phyloP scores from a whole-genome alignment of 2,797 vertebrate genomes.

The Spizella passerina region DNA sequence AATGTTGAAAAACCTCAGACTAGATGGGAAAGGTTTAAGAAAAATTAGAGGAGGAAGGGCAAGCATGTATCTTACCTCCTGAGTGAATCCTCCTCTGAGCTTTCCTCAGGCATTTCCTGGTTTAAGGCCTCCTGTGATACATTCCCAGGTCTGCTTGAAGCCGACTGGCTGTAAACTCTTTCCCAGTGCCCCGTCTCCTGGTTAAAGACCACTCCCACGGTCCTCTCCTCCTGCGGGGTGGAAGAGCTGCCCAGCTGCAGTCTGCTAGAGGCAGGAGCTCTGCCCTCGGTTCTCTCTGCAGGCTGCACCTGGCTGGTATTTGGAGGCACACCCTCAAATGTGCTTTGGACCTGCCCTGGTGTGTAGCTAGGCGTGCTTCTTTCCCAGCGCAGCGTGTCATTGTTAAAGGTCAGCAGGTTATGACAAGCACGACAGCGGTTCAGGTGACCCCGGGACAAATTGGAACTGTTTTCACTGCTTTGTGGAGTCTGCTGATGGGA shows the following conservation, averaged over 20 bases:
- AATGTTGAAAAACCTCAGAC: neutral
- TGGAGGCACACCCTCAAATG: constrained; percentile 83
- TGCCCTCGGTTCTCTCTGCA: constrained; percentile 83
- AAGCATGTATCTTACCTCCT: constrained; percentile 84
- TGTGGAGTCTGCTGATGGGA: constrained; percentile 86
- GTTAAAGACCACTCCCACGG: constrained; percentile 95
- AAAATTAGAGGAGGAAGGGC: constrained; percentile 17
- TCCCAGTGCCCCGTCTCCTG: constrained; percentile 97
- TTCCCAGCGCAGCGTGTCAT: constrained; percentile 97
- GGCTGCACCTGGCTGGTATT: constrained; percentile 81
- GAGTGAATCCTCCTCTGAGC: constrained; percentile 95
- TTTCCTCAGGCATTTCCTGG: constrained; percentile 97
- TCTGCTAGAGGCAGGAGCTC: constrained; percentile 78
- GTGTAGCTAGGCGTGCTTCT: constrained; percentile 84
- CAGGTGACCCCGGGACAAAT: constrained; percentile 87
- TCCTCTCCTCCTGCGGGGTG: constrained; percentile 87
- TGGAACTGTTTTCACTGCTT: constrained; percentile 84
- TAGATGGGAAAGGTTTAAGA: neutral
- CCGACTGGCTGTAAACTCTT: constrained; percentile 91
- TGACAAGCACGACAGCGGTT: constrained; percentile 98
- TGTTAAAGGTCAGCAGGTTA: constrained; percentile 98
- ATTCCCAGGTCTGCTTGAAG: constrained; percentile 84
- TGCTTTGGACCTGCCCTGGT: constrained; percentile 79
- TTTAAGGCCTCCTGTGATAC: constrained; percentile 95
- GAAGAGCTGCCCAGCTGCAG: constrained; percentile 81